Evolutionary conservation across 2,113 vertebrate species (phyloP), one percentile per base, ranked within the genome.

Genomic region (Cynoglossus semilaevis): DNA sequence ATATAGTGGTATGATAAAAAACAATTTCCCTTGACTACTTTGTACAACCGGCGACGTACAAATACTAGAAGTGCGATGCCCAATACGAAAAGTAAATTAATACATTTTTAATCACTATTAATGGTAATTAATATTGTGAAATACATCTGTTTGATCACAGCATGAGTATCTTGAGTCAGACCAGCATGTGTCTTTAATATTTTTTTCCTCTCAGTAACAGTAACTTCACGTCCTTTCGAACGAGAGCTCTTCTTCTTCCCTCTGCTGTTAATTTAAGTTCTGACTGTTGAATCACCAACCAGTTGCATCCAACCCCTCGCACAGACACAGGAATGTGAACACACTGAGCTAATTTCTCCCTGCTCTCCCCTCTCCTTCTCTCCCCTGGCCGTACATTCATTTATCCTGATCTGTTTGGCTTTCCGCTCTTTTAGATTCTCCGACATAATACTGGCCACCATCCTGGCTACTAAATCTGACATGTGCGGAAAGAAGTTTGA

Each of bases 401-500:
- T 41, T 12, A 13, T 62, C 41, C 76, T 51, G 77, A 15, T 42
- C 16, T 12, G 51, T 38, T 44, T 64, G 43, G 18, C 51, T 54
- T 15, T 44, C 22, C 1, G 50, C 41, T 75, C 16, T 58, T 63
- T 2, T 88, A 99, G 96, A 91, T 98, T 98, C 82, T 99, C 97
- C 0, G 97, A 99, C 84, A 93, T 93, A 77, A 98, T 98, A 86
- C 91, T 99, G 41, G 95, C 96, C 66, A 99, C 97, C 34, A 98
- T 98, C 87, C 83, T 99, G 88, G 97, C 97, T 68, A 98, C 97
- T 63, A 99, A 99, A 75, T 98, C 96, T 8, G 97, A 99, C 54
- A 98, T 99, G 90, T 98, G 96, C 58, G 95, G 97, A 51, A 98
- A 96, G 76, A 98, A 98, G 82, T 99, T 99, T 88, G 97, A 99